Conservation (phyloP, 2,113 vertebrate genomes). For the Anarrhichthys ocellatus region DNA sequence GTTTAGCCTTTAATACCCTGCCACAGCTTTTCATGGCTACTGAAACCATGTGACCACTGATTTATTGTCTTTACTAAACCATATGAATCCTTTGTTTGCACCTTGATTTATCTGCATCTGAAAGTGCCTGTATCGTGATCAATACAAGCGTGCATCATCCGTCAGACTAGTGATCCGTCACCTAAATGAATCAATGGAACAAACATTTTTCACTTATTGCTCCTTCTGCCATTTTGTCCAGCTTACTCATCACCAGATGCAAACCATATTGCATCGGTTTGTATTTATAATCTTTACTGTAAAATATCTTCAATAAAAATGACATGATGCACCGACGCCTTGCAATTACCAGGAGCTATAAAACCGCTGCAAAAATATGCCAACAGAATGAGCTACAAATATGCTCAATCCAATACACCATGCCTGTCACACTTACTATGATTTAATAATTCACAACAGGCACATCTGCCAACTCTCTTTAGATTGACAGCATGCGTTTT, state of each 20-base stretch:
- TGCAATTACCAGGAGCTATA: slow-evolving; percentile 37
- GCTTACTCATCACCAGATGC: background rate
- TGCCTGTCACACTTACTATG: slow-evolving; percentile 52
- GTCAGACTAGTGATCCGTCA: slow-evolving; percentile 57
- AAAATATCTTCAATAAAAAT: slow-evolving; percentile 21
- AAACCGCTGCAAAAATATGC: slow-evolving; percentile 32
- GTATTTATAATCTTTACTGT: background rate
- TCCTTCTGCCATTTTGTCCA: slow-evolving; percentile 23
- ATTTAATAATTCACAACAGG: slow-evolving; percentile 55
- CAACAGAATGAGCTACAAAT: slow-evolving; percentile 45
- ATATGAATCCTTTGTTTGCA: slow-evolving; percentile 37
- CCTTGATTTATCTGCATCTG: slow-evolving; percentile 43
- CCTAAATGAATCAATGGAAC: slow-evolving; percentile 46
- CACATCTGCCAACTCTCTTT: slow-evolving; percentile 54
- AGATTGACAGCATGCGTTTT: slow-evolving; percentile 41
- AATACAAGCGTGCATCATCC: slow-evolving; percentile 50
- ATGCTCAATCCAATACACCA: slow-evolving; percentile 60
- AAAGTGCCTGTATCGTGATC: slow-evolving; percentile 51
- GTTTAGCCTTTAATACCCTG: background rate
- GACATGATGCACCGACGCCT: background rate
- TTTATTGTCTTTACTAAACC: slow-evolving; percentile 33
- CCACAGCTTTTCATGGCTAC: background rate
- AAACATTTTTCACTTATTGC: slow-evolving; percentile 21
- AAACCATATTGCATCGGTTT: background rate
- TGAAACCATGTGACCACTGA: slow-evolving; percentile 28